Evolutionary conservation across 2,113 vertebrate species (phyloP), one percentile per base, ranked within the genome.

Genomic region (Chinchilla lanigera): DNA sequence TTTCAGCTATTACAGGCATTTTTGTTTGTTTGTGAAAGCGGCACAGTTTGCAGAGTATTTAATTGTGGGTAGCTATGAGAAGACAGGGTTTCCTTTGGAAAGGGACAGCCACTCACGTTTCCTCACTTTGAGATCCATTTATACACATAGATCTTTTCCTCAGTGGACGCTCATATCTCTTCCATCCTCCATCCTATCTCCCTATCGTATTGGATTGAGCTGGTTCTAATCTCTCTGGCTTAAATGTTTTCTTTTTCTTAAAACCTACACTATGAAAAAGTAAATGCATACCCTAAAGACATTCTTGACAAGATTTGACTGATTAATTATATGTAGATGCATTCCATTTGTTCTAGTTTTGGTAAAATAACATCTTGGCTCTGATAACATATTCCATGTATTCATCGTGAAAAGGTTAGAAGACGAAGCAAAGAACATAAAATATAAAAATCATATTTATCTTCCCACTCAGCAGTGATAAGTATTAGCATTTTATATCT

Each of bases 381-480:
- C 58, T 89, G 77, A 65, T 90, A 80, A n/a, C 65, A 60, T 96
- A 22, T 93, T 94, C 78, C 75, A 93, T 73, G 63, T 56, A 75
- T 83, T 61, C 38, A 67, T 16, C 73, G 12, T 50, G 71, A 87
- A 88, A 87, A 81, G 17, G 30, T 54, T 82, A 30, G 52, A 89
- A 81, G 73, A 90, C 67, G 61, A 94, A 71, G 67, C 41, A 89
- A 61, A 30, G 56, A 97, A 84, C 19, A 69, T 69, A 35, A 28
- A 86, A 97, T 86, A 69, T 63, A 92, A 93, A 95, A 89, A 86
- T 54, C 26, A 71, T 17, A 19, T 38, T 13, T 88, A 69, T 73
- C 28, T 67, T 93, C 54, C 17, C 7, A 61, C 22, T 92, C n/a
- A 75, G 44, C 60, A 86, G 10, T 63, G 41, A 33, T 87, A 89